These are phyloP conservation scores for Dolomedes plantarius DNA, from an alignment of 2,888 invertebrate species.

Conservation along the genomic window DNA sequence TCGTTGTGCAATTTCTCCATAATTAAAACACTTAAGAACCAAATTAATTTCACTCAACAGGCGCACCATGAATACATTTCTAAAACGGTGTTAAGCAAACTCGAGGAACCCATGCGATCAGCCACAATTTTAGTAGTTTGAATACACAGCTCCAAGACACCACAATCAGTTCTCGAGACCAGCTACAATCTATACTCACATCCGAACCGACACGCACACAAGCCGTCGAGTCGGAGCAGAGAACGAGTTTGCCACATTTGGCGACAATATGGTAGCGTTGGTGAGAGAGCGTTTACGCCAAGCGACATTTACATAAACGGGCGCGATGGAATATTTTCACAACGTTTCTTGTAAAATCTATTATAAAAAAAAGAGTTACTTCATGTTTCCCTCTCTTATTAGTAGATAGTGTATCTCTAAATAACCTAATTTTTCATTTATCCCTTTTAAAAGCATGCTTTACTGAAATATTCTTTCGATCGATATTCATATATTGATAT, in stretches of 20 bases:
- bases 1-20: conserved; percentile 80
- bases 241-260: not conserved
- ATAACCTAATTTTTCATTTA: no score
- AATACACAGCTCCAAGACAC: conserved; percentile 7
- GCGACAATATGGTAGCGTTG: not conserved
- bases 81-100: not conserved
- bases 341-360: no score
- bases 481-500: no score
- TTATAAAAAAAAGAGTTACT: no score
- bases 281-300: not conserved
- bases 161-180: not conserved
- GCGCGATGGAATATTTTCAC: no score
- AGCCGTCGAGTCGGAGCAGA: not conserved
- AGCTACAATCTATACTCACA: conserved; percentile 42
- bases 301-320: not conserved
- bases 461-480: no score
- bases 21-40: conserved; percentile 29
- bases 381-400: no score
- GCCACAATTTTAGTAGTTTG: conserved; percentile 13
- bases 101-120: conserved; percentile 47
- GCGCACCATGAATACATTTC: conserved; percentile 34
- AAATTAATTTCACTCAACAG: not conserved
- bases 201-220: conserved; percentile 58
- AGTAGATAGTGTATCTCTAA: no score
- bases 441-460: no score